Percentiles rank a stretch among this genome's conserved stretches.
Evolutionary conservation across 2,797 vertebrate species (phyloP).

Genomic region (Hoplostethus mediterraneus): DNA sequence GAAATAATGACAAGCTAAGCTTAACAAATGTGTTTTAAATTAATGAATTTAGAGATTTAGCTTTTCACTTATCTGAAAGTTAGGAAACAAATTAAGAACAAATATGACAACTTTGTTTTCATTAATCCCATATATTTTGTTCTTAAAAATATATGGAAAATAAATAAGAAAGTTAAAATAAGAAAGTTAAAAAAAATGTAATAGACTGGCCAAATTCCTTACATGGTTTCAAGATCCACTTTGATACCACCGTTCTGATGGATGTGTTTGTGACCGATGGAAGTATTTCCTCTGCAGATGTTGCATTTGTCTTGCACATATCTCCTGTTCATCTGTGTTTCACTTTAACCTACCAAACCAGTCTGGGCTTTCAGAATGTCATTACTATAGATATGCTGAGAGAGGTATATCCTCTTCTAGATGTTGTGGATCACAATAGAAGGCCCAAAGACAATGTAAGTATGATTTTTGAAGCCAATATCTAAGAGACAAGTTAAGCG

Average conservation of each 20-base stretch:
- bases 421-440: constrained; percentile 93
- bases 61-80: too few species aligned
- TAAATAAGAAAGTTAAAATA: too few species aligned
- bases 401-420: constrained; percentile 90
- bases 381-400: constrained; percentile 92
- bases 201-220: too few species aligned
- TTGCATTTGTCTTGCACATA: background rate
- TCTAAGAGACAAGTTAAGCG: background rate
- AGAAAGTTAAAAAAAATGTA: too few species aligned
- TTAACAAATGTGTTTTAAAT: too few species aligned
- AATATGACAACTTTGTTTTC: too few species aligned
- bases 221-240: background rate
- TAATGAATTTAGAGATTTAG: too few species aligned
- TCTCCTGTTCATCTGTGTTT: constrained; percentile 14
- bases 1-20: too few species aligned
- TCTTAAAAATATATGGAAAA: too few species aligned
- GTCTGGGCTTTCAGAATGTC: constrained; percentile 92
- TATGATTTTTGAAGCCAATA: background rate
- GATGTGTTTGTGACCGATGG: background rate
- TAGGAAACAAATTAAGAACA: too few species aligned
- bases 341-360: constrained; percentile 79
- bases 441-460: constrained; percentile 90
- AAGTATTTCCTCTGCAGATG: background rate
- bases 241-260: too few species aligned
- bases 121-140: too few species aligned